Percentiles rank a stretch among this genome's conserved stretches.
These are phyloP conservation scores for Sitobion miscanthi DNA, from an alignment of 1,140 invertebrate genomes.

Conservation along the genomic window DNA sequence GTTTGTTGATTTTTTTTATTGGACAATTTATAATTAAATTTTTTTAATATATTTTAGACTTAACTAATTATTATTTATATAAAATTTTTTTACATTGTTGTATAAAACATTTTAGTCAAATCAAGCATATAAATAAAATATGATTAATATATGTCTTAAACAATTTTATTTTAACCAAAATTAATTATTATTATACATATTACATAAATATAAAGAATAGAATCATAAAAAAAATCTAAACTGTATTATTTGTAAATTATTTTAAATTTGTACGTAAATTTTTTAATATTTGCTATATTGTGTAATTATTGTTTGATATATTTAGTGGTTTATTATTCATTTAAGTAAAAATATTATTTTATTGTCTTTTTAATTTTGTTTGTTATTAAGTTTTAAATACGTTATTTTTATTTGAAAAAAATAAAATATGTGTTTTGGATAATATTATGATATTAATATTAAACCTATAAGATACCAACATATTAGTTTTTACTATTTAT, in stretches of 20 bases:
- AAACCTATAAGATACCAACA: neutral
- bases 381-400: constrained; percentile 23
- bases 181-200: neutral
- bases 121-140: neutral
- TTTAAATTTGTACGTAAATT: neutral
- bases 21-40: constrained; percentile 20
- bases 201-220: no score
- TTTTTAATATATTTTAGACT: neutral
- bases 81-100: neutral
- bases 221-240: neutral
- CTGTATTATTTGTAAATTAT: constrained; percentile 24
- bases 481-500: neutral
- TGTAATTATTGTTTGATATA: neutral
- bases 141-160: neutral
- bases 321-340: neutral
- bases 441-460: neutral
- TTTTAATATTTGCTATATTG: constrained; percentile 18
- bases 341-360: constrained; percentile 4
- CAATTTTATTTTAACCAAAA: constrained; percentile 17
- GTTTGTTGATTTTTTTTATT: constrained; percentile 19
- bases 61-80: neutral
- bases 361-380: neutral
- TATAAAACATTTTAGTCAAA: constrained; percentile 17
- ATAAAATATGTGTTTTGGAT: neutral
- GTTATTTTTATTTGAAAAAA: neutral